Evolutionary conservation across 2,797 vertebrate species (phyloP).

Genomic region (Sebastes umbrosus): DNA sequence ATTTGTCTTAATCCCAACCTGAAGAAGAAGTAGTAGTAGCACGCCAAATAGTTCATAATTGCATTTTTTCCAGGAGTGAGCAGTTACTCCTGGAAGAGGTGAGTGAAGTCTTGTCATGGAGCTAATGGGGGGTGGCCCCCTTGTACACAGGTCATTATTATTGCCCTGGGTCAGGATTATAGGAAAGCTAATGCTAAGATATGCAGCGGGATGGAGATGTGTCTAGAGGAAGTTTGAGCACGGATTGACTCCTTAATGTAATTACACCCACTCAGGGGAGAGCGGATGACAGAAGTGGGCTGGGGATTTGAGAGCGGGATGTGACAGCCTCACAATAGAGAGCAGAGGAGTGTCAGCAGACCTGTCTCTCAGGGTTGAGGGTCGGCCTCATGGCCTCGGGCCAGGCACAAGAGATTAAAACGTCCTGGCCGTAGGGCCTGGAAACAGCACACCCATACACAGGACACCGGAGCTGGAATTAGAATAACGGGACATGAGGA

Average conservation of each 20-base stretch:
- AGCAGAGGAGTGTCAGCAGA: conserved; percentile 79
- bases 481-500: conserved; percentile 72
- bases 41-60: conserved; percentile 29
- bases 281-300: conserved; percentile 63
- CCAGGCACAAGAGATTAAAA: conserved; percentile 74
- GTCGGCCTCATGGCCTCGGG: conserved; percentile 73
- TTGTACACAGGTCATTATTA: conserved; percentile 74
- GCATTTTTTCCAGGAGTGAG: not conserved
- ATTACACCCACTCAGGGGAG: conserved; percentile 82
- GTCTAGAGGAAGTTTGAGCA: conserved; percentile 67
- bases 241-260: conserved; percentile 84
- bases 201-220: conserved; percentile 78
- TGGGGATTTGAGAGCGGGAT: conserved; percentile 75
- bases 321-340: conserved; percentile 81
- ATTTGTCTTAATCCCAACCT: not conserved
- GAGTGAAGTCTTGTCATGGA: conserved; percentile 29
- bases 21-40: not conserved
- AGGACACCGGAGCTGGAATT: conserved; percentile 65
- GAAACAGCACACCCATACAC: conserved; percentile 58
- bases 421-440: conserved; percentile 61
- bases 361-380: conserved; percentile 75
- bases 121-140: not conserved
- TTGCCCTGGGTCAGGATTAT: conserved; percentile 82
- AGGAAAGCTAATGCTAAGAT: conserved; percentile 77
- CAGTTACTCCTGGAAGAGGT: conserved; percentile 12